Conservation (phyloP, 2,888 invertebrate species). For the Polydrusus pterygomalis region DNA sequence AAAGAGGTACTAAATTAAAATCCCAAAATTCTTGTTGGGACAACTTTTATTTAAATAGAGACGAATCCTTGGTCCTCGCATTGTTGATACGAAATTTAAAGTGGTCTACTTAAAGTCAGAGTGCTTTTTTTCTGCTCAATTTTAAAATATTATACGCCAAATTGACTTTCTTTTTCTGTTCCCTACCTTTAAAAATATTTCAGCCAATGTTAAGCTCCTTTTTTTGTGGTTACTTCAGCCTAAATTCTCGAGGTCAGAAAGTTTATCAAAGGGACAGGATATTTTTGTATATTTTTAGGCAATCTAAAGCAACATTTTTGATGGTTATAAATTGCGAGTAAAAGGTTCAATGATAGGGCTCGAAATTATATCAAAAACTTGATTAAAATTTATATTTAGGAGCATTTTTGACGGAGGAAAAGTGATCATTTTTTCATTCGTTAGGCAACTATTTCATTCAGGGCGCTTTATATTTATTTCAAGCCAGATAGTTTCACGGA, state of each 20-base stretch:
- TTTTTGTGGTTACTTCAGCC: constrained; percentile 6
- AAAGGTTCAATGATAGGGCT: background rate
- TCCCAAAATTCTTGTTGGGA: background rate
- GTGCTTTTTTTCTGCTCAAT: constrained; percentile 42
- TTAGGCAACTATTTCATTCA: no score
- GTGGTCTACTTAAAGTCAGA: constrained; percentile 1
- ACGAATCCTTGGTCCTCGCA: background rate
- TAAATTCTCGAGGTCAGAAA: constrained; percentile 1
- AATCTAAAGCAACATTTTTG: background rate
- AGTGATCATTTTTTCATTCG: no score
- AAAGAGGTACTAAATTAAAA: no score
- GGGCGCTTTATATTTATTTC: no score
- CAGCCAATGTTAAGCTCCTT: constrained; percentile 24
- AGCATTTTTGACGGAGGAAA: no score
- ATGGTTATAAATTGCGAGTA: background rate
- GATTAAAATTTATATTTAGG: no score
- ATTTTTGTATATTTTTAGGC: background rate
- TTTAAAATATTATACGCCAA: constrained; percentile 47
- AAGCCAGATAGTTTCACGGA: no score
- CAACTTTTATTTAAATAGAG: background rate
- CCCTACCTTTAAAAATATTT: constrained; percentile 49
- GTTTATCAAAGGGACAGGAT: background rate
- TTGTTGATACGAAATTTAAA: background rate
- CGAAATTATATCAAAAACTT: no score
- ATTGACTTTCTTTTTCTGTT: constrained; percentile 47